phyloP scores from a whole-genome alignment of 2,888 invertebrate genomes.

The Tetragnatha montana region DNA sequence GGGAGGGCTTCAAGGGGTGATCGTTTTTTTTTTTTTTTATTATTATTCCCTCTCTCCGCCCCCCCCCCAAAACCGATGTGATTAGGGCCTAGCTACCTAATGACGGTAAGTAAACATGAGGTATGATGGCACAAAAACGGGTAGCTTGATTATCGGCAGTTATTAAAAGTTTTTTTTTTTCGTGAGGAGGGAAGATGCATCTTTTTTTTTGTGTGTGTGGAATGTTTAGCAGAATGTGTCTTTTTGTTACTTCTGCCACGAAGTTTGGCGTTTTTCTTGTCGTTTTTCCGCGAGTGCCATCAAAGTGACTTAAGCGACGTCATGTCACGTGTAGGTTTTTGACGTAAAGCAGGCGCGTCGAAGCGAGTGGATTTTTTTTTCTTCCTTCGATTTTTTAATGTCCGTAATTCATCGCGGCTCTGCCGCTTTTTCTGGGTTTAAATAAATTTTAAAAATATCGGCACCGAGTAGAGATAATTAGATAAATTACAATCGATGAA shows the following conservation, averaged over 20 bases:
- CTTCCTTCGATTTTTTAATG: slow-evolving; percentile 8
- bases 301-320: slow-evolving; percentile 36
- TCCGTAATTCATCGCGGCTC: slow-evolving; percentile 9
- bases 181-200: background rate
- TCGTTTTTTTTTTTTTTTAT: background rate
- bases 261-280: slow-evolving; percentile 4
- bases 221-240: background rate
- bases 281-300: slow-evolving; percentile 11
- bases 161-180: slow-evolving; percentile 54
- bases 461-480: background rate
- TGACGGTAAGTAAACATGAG: slow-evolving; percentile 54
- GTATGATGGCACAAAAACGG: slow-evolving; percentile 44
- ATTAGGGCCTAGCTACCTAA: slow-evolving; percentile 65
- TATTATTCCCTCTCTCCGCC: too few relatives aligned
- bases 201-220: slow-evolving; percentile 8
- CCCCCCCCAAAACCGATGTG: slow-evolving; percentile 35
- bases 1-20: background rate
- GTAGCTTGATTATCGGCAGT: slow-evolving; percentile 66
- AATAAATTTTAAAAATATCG: background rate
- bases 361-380: background rate
- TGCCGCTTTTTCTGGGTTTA: background rate
- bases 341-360: slow-evolving; percentile 5
- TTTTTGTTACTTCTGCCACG: background rate
- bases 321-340: slow-evolving; percentile 20
- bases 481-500: background rate